Conservation (phyloP, 1,140 invertebrate species). For the Pseudomyrmex concolor region DNA sequence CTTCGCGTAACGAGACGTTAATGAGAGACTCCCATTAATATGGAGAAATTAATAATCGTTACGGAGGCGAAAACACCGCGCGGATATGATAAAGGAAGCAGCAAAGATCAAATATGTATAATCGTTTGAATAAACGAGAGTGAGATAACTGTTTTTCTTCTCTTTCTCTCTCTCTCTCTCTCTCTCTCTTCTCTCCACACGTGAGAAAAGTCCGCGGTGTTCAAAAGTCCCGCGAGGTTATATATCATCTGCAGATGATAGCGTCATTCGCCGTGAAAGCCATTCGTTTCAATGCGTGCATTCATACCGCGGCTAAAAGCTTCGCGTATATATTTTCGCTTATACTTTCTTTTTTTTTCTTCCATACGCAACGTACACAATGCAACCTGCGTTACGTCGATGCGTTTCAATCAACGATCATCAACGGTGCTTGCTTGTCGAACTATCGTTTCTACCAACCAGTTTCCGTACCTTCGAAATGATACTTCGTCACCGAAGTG, state of each 20-base stretch:
- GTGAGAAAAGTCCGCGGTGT: conserved; percentile 72
- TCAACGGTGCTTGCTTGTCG: neutral
- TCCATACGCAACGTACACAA: neutral
- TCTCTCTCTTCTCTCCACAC: conserved; percentile 53
- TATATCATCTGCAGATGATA: conserved; percentile 78
- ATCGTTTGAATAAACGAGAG: conserved; percentile 22
- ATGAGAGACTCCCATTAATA: neutral
- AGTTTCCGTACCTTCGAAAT: conserved; percentile 32
- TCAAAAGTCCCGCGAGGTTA: conserved; percentile 70
- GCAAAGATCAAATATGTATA: conserved; percentile 36
- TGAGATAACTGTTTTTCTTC: neutral
- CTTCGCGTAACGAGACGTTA: neutral
- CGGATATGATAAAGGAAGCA: neutral
- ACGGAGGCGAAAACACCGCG: too few relatives aligned
- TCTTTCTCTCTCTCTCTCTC: neutral
- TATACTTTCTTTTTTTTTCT: conserved; percentile 11
- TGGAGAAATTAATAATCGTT: conserved; percentile 2
- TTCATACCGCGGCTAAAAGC: conserved; percentile 72
- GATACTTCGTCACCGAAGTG: conserved; percentile 27
- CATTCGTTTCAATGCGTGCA: conserved; percentile 76
- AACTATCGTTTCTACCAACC: conserved; percentile 16
- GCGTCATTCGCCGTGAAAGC: conserved; percentile 68
- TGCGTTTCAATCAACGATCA: neutral
- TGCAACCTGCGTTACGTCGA: conserved; percentile 10
- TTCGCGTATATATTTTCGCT: conserved; percentile 52